A percentile compares a stretch with the other conserved stretches of the same genome.
phyloP scores from a whole-genome alignment of 2,888 invertebrate species.

The Caenorhabditis sulstoni region DNA sequence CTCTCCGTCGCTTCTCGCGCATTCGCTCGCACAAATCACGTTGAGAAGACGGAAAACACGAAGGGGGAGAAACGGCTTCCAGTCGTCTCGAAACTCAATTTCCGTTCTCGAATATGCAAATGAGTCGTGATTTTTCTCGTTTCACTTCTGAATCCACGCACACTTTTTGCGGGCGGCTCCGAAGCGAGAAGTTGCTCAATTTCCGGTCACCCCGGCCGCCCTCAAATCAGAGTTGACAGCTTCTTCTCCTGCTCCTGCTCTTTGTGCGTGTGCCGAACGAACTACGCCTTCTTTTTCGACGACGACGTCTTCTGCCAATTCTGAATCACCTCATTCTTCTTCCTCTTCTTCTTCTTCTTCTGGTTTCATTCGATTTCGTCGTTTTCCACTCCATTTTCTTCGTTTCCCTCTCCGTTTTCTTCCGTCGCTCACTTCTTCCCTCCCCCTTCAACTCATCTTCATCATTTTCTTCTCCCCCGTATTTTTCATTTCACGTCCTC shows the following conservation, averaged over 20 bases:
- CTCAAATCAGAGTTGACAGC: background rate
- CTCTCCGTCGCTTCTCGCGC: too few relatives aligned
- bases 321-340: background rate
- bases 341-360: background rate
- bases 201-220: background rate
- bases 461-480: background rate
- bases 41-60: background rate
- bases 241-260: too few relatives aligned
- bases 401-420: background rate
- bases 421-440: constrained; percentile 5
- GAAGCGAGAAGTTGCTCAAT: background rate
- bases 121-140: background rate
- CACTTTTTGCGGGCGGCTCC: constrained; percentile 1
- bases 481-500: background rate
- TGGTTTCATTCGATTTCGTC: background rate
- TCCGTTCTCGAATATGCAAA: constrained; percentile 36
- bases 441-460: background rate
- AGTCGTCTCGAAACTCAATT: constrained; percentile 22
- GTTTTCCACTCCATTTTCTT: constrained; percentile 12
- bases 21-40: background rate
- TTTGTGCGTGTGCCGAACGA: too few relatives aligned
- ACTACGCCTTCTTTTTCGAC: too few relatives aligned
- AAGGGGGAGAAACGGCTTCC: background rate
- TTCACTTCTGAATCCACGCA: constrained; percentile 3
- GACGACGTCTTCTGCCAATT: background rate